Percentiles rank a stretch among this genome's conserved stretches.
Conservation (phyloP, 2,888 invertebrate genomes). For the Ernsta delagoae region DNA sequence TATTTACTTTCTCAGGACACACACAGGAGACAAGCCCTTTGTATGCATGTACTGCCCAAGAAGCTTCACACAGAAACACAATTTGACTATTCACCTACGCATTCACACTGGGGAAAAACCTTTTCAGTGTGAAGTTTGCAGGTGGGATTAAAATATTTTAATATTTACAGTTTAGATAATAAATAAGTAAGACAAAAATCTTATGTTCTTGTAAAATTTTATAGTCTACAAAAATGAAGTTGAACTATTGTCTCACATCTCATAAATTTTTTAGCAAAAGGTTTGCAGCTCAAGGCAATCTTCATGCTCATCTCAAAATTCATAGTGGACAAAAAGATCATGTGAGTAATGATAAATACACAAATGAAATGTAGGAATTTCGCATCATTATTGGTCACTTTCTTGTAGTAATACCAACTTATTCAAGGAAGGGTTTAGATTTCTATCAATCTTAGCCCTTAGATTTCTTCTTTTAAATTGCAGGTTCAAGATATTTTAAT, state of each 20-base stretch:
- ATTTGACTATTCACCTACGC: slow-evolving; percentile 84
- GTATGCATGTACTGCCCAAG: slow-evolving; percentile 83
- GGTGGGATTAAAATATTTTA: slow-evolving; percentile 51
- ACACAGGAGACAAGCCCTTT: slow-evolving; percentile 86
- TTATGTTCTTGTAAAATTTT: no score
- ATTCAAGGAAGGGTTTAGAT: no score
- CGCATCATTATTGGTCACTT: neutral
- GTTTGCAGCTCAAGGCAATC: slow-evolving; percentile 86
- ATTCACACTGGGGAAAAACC: slow-evolving; percentile 86
- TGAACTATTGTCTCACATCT: neutral
- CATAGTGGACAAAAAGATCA: slow-evolving; percentile 86
- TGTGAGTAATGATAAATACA: slow-evolving; percentile 61
- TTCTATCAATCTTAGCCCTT: no score
- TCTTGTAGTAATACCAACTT: no score
- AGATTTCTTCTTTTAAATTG: no score
- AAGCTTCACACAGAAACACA: slow-evolving; percentile 86
- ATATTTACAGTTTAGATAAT: neutral
- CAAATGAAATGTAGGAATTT: neutral
- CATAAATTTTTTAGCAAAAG: slow-evolving; percentile 70
- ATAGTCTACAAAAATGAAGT: neutral
- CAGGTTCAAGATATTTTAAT: no score
- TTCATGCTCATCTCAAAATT: slow-evolving; percentile 87
- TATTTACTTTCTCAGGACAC: slow-evolving; percentile 66
- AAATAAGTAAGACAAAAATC: no score
- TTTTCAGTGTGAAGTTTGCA: slow-evolving; percentile 87